These are phyloP conservation scores for Drosophila navojoa DNA, from an alignment of 1,140 invertebrate species.

Conservation along the genomic window DNA sequence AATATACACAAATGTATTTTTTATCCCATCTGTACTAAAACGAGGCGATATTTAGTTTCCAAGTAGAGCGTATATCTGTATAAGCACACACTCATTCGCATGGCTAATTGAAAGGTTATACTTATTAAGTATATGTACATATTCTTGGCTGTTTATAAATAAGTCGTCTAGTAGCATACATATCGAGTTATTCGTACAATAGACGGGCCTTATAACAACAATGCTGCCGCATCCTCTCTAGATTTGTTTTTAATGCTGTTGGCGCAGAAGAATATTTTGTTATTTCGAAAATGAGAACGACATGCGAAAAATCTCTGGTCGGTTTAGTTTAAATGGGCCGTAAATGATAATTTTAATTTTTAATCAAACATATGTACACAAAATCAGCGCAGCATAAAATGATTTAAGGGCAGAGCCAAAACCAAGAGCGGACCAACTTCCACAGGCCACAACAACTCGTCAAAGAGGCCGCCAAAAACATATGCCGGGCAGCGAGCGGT, in stretches of 20 bases:
- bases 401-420: slow-evolving; percentile 57
- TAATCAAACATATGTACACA: slow-evolving; percentile 80
- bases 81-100: background rate
- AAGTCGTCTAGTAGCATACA: slow-evolving; percentile 3
- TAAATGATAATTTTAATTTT: slow-evolving; percentile 84
- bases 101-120: slow-evolving; percentile 4
- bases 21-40: no score
- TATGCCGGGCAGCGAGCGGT: slow-evolving; percentile 20
- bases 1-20: no score
- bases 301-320: slow-evolving; percentile 78
- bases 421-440: slow-evolving; percentile 27
- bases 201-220: slow-evolving; percentile 26
- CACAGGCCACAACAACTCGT: slow-evolving; percentile 36
- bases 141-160: slow-evolving; percentile 16
- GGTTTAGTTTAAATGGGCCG: slow-evolving; percentile 82
- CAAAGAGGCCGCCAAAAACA: slow-evolving; percentile 76
- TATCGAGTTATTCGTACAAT: slow-evolving; percentile 32
- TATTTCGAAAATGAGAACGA: slow-evolving; percentile 77
- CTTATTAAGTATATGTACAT: background rate
- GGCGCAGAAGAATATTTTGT: slow-evolving; percentile 51
- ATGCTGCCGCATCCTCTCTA: slow-evolving; percentile 12
- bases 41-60: no score
- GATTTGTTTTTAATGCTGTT: slow-evolving; percentile 24
- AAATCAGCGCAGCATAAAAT: slow-evolving; percentile 65
- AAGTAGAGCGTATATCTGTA: background rate